phyloP scores from a whole-genome alignment of 1,140 invertebrate species.

The Brachystomella parvula region DNA sequence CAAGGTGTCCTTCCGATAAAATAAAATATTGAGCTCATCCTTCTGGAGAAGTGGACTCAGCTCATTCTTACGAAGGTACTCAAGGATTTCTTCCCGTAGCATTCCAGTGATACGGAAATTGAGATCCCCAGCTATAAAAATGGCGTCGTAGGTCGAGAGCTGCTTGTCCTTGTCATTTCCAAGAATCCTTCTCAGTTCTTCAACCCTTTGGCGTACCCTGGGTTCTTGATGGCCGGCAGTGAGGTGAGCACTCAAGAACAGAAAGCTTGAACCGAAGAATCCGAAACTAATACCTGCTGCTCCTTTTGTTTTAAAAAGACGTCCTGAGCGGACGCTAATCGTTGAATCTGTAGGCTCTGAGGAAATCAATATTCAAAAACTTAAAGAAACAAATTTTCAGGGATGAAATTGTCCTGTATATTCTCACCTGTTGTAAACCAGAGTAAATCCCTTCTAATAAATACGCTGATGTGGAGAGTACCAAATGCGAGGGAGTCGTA shows the following conservation, averaged over 20 bases:
- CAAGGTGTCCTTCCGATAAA: conserved; percentile 18
- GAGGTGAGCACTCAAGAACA: conserved; percentile 33
- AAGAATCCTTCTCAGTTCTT: conserved; percentile 32
- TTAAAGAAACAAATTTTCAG: background rate
- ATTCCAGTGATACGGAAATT: conserved; percentile 31
- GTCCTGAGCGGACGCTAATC: conserved; percentile 31
- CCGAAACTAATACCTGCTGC: conserved; percentile 28
- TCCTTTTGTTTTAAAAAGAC: conserved; percentile 37
- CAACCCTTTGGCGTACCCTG: conserved; percentile 23
- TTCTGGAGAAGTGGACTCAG: conserved; percentile 19
- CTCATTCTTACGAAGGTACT: conserved; percentile 21
- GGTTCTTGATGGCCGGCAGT: conserved; percentile 30
- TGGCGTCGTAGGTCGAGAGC: conserved; percentile 16
- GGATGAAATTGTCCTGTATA: background rate
- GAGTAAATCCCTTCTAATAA: conserved; percentile 32
- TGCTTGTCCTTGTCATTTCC: conserved; percentile 10
- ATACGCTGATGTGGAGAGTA: conserved; percentile 31
- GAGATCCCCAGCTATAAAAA: conserved; percentile 34
- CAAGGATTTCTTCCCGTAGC: conserved; percentile 22
- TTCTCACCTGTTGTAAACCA: conserved; percentile 35
- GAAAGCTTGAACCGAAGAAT: conserved; percentile 35
- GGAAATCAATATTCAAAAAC: conserved; percentile 5
- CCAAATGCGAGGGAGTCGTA: conserved; percentile 35
- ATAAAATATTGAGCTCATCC: conserved; percentile 29
- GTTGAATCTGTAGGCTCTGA: conserved; percentile 28